A percentile compares a stretch with the other conserved stretches of the same genome.
phyloP scores from a whole-genome alignment of 2,113 vertebrate genomes.

The Octodon degus region DNA sequence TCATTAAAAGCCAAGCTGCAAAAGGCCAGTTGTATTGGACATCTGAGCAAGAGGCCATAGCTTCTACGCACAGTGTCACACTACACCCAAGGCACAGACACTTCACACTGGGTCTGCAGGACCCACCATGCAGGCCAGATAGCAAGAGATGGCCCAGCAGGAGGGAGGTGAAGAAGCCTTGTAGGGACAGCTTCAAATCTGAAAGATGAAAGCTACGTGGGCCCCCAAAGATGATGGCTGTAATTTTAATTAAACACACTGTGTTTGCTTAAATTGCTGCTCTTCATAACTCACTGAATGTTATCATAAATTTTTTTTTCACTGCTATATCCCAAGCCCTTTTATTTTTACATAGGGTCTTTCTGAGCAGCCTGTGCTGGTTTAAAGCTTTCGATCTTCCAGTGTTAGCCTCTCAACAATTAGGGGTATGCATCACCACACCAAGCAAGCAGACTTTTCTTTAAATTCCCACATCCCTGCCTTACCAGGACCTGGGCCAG shows the following conservation, averaged over 20 bases:
- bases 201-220: neutral
- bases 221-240: neutral
- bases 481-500: neutral
- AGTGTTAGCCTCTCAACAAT: neutral
- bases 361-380: neutral
- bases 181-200: neutral
- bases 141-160: accelerated
- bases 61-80: neutral
- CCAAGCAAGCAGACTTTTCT: neutral
- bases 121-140: accelerated
- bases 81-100: neutral
- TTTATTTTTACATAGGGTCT: neutral
- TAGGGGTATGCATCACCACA: neutral
- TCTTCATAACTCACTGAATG: neutral
- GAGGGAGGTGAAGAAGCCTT: neutral
- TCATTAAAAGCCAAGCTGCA: neutral
- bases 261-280: neutral
- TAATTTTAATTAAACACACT: neutral
- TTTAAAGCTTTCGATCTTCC: neutral
- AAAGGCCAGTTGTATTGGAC: neutral
- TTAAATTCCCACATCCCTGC: neutral
- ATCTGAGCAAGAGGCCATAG: neutral
- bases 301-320: neutral
- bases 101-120: neutral
- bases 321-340: neutral